Evolutionary conservation across 1,140 invertebrate genomes (phyloP).

Genomic region (Subanguina moxae): DNA sequence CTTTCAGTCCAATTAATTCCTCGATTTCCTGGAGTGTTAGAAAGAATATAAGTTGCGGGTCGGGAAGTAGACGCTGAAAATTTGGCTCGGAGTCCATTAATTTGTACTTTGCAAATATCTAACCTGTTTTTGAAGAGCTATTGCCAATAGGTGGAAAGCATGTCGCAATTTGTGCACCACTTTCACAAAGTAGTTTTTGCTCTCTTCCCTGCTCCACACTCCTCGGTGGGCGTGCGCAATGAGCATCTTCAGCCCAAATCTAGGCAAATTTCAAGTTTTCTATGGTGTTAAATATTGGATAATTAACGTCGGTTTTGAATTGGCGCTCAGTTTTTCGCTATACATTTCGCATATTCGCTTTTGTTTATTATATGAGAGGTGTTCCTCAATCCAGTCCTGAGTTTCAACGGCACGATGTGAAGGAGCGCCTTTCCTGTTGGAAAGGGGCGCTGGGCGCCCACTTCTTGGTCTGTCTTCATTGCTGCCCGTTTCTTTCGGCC

Average conservation of each 20-base stretch:
- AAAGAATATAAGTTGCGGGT: conserved; percentile 20
- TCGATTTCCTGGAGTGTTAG: conserved; percentile 24
- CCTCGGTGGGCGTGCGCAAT: conserved; percentile 27
- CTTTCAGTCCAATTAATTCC: background rate
- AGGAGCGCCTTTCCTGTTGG: too few relatives aligned
- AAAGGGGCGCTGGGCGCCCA: too few relatives aligned
- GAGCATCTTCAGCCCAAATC: conserved; percentile 17
- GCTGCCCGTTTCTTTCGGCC: too few relatives aligned
- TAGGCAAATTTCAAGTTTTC: conserved; percentile 10
- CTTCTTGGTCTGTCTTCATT: too few relatives aligned
- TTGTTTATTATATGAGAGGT: too few relatives aligned
- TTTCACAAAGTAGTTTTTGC: conserved; percentile 27
- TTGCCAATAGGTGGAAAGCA: conserved; percentile 13
- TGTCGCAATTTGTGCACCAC: conserved; percentile 12
- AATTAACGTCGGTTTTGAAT: too few relatives aligned
- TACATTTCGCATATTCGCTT: too few relatives aligned
- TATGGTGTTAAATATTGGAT: too few relatives aligned
- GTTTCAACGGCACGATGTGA: too few relatives aligned
- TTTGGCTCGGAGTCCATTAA: conserved; percentile 11
- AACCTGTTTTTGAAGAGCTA: conserved; percentile 8
- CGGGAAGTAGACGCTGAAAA: conserved; percentile 10
- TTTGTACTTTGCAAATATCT: too few relatives aligned
- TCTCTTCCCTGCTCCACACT: conserved; percentile 17
- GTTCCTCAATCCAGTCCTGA: too few relatives aligned
- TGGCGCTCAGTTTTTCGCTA: too few relatives aligned